Percentiles rank a stretch among this genome's conserved stretches.
Conservation (phyloP, 2,888 invertebrate genomes). For the Pecten maximus region DNA sequence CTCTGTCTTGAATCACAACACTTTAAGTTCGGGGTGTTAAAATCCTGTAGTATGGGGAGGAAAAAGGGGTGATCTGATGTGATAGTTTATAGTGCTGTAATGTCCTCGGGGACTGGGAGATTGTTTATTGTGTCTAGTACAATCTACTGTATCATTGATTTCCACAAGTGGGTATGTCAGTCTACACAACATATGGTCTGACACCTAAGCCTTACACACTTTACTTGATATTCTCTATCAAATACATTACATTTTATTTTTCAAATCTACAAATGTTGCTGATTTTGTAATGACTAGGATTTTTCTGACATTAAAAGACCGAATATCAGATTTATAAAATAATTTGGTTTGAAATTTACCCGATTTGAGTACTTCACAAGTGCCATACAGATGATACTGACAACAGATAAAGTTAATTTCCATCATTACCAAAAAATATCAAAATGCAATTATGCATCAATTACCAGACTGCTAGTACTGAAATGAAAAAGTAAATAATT, state of each 20-base stretch:
- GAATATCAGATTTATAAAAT: background rate
- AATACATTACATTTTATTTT: background rate
- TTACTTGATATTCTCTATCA: background rate
- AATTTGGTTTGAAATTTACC: background rate
- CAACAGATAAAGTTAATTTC: background rate
- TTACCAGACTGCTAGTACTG: background rate
- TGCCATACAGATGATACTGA: background rate
- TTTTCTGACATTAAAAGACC: background rate
- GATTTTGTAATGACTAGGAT: slow-evolving; percentile 3
- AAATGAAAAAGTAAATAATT: slow-evolving; percentile 11
- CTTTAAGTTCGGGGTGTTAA: background rate
- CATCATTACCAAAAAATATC: background rate
- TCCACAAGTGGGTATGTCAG: slow-evolving; percentile 4
- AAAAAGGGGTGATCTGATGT: background rate
- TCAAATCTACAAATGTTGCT: background rate
- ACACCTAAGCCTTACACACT: background rate
- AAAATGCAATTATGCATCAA: background rate
- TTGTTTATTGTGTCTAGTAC: background rate
- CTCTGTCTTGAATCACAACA: background rate
- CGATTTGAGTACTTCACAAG: background rate
- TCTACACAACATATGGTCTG: background rate
- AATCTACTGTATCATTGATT: slow-evolving; percentile 21
- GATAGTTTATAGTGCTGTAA: background rate
- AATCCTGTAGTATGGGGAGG: background rate
- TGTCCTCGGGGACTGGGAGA: background rate